These are phyloP conservation scores for Elmis aenea DNA, from an alignment of 2,888 invertebrate genomes.

Conservation along the genomic window DNA sequence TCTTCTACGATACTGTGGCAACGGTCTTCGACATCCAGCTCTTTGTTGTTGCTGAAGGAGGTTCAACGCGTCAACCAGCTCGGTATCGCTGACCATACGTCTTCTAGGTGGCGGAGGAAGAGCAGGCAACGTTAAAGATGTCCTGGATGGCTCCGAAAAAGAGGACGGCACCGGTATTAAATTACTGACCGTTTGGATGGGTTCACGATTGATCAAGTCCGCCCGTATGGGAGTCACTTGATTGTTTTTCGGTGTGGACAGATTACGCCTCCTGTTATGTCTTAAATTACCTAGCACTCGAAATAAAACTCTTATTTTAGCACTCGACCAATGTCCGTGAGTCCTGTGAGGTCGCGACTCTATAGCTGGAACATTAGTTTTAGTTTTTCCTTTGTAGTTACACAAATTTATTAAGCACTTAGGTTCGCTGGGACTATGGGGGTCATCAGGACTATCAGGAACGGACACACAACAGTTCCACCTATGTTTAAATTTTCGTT, in stretches of 20 bases:
- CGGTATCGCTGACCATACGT: conserved; percentile 47
- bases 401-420: conserved; percentile 43
- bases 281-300: conserved; percentile 38
- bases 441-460: conserved; percentile 56
- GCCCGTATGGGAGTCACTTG: conserved; percentile 41
- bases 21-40: conserved; percentile 18
- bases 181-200: conserved; percentile 53
- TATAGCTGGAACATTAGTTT: conserved; percentile 32
- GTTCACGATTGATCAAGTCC: conserved; percentile 18
- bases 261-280: conserved; percentile 19
- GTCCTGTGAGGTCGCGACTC: conserved; percentile 35
- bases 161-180: conserved; percentile 50
- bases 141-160: conserved; percentile 27
- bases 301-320: conserved; percentile 44
- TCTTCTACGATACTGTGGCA: conserved; percentile 34
- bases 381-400: conserved; percentile 35
- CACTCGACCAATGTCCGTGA: conserved; percentile 45
- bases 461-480: conserved; percentile 58
- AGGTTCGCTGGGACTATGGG: conserved; percentile 46
- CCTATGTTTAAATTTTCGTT: conserved; percentile 45
- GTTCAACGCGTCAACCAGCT: conserved; percentile 41
- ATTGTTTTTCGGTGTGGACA: conserved; percentile 35
- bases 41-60: conserved; percentile 38
- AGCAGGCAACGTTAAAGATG: conserved; percentile 35
- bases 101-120: conserved; percentile 46